phyloP scores from a whole-genome alignment of 2,113 vertebrate species.

The Trachemys scripta region DNA sequence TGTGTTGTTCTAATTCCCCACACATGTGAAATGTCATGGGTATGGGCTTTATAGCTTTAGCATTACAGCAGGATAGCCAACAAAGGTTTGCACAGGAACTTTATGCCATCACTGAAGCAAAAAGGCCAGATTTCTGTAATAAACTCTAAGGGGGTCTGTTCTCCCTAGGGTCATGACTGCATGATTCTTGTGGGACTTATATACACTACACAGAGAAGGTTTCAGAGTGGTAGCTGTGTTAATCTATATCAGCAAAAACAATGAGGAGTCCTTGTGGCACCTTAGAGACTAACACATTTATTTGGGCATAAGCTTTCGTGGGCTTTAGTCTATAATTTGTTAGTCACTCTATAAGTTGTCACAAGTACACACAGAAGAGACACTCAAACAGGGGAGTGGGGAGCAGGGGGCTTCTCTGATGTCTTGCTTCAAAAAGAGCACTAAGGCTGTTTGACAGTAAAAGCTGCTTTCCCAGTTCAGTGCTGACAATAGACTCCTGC shows the following conservation, averaged over 20 bases:
- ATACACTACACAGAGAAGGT: background rate
- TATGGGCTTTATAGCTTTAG: background rate
- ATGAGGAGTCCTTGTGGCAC: too few relatives aligned
- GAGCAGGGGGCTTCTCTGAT: background rate
- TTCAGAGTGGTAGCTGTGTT: too few relatives aligned
- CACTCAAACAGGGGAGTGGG: background rate
- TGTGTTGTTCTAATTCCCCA: background rate
- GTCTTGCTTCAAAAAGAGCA: background rate
- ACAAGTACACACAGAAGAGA: background rate
- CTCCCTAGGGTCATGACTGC: background rate
- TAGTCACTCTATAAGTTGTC: too few relatives aligned
- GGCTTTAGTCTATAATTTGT: too few relatives aligned
- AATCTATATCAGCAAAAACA: too few relatives aligned
- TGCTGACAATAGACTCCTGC: background rate
- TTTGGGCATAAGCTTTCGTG: too few relatives aligned
- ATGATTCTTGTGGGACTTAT: background rate
- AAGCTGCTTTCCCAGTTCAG: background rate
- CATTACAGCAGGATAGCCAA: rapidly evolving
- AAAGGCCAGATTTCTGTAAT: background rate
- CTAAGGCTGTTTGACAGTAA: background rate
- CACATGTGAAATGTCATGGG: background rate
- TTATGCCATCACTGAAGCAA: background rate
- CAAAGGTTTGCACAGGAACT: background rate
- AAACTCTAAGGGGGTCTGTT: background rate
- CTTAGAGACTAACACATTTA: too few relatives aligned